Percentiles rank a stretch among this genome's conserved stretches.
Evolutionary conservation across 2,797 vertebrate species (phyloP).

Genomic region (Danio choprae): DNA sequence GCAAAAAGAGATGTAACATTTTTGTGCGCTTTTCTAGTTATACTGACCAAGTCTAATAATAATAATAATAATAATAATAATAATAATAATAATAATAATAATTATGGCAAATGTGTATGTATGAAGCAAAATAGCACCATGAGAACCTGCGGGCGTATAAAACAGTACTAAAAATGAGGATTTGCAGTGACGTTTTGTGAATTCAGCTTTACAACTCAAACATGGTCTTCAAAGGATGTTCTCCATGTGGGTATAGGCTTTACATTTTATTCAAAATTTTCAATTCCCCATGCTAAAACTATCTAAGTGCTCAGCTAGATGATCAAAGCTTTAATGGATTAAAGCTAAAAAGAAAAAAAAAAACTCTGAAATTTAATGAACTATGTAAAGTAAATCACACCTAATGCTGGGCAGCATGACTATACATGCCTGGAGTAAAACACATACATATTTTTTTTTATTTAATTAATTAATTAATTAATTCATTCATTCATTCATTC

Average conservation of each 20-base stretch:
- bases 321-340: conserved; percentile 46
- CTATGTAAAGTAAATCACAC: conserved; percentile 30
- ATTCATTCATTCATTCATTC: too few relatives aligned
- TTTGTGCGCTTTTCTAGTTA: too few relatives aligned
- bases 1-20: too few relatives aligned
- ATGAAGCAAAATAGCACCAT: neutral
- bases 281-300: conserved; percentile 20
- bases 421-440: neutral
- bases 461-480: too few relatives aligned
- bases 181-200: neutral
- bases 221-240: neutral
- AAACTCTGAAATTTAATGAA: conserved; percentile 38
- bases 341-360: too few relatives aligned
- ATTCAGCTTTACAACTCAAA: neutral
- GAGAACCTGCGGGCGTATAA: neutral
- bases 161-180: neutral
- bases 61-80: too few relatives aligned
- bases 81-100: too few relatives aligned
- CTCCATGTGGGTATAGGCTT: neutral
- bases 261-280: conserved; percentile 13
- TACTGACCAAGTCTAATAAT: too few relatives aligned
- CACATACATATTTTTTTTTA: neutral
- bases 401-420: conserved; percentile 27
- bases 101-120: too few relatives aligned
- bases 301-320: conserved; percentile 17